These are phyloP conservation scores for Paramisgurnus dabryanus DNA, from an alignment of 2,113 vertebrate genomes.

Conservation along the genomic window DNA sequence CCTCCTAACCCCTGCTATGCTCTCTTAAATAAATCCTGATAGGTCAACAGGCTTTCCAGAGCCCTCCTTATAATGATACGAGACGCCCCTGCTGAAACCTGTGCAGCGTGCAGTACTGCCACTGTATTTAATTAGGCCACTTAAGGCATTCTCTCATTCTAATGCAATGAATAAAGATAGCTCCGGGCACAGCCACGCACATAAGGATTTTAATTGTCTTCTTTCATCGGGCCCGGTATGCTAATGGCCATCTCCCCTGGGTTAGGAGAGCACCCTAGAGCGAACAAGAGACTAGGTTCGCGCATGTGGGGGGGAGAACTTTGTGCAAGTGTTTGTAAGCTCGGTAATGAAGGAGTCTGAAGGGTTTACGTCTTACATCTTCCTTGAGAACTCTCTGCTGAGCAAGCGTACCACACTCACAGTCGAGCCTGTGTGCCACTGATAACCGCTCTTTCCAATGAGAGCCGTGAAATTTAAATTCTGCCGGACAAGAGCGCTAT, in stretches of 20 bases:
- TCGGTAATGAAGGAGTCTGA: slow-evolving; percentile 13
- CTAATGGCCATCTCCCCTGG: slow-evolving; percentile 73
- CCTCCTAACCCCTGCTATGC: slow-evolving; percentile 56
- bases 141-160: slow-evolving; percentile 71
- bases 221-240: slow-evolving; percentile 72
- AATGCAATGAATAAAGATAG: slow-evolving; percentile 71
- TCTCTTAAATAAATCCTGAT: slow-evolving; percentile 65
- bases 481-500: slow-evolving; percentile 58
- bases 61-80: slow-evolving; percentile 61
- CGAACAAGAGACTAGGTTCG: slow-evolving; percentile 61
- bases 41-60: slow-evolving; percentile 71
- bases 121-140: slow-evolving; percentile 74
- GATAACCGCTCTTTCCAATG: slow-evolving; percentile 67
- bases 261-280: slow-evolving; percentile 65
- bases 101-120: slow-evolving; percentile 57
- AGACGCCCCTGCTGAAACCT: slow-evolving; percentile 55
- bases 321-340: slow-evolving; percentile 38
- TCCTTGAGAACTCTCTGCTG: slow-evolving; percentile 60
- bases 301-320: slow-evolving; percentile 52
- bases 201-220: slow-evolving; percentile 79
- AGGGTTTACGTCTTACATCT: slow-evolving; percentile 31
- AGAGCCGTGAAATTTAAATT: slow-evolving; percentile 64
- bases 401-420: slow-evolving; percentile 60
- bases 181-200: slow-evolving; percentile 66
- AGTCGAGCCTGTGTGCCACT: slow-evolving; percentile 61